phyloP scores from a whole-genome alignment of 2,888 invertebrate species.

The Caradrina clavipalpis region DNA sequence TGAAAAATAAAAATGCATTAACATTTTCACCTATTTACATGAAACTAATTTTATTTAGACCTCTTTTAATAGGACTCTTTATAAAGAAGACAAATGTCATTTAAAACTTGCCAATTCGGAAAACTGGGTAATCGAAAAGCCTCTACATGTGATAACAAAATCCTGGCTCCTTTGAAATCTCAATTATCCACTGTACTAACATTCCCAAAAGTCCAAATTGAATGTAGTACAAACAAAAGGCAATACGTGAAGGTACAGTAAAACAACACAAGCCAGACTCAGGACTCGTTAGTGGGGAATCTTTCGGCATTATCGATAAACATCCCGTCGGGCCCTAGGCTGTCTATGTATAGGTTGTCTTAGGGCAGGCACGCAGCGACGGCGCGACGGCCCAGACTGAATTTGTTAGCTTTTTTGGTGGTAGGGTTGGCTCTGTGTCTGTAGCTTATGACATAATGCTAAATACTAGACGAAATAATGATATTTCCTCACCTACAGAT shows the following conservation, averaged over 20 bases:
- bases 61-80: too few species aligned
- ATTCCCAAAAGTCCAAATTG: slow-evolving; percentile 39
- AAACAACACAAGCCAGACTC: slow-evolving; percentile 64
- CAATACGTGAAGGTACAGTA: slow-evolving; percentile 42
- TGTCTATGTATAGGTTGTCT: slow-evolving; percentile 86
- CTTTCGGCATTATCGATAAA: slow-evolving; percentile 74
- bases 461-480: neutral
- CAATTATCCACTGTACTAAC: neutral
- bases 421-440: slow-evolving; percentile 76
- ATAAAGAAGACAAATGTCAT: too few species aligned
- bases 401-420: slow-evolving; percentile 80
- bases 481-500: too few species aligned
- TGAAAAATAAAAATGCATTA: too few species aligned
- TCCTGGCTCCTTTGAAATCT: too few species aligned
- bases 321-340: slow-evolving; percentile 82
- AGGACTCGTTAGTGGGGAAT: slow-evolving; percentile 69
- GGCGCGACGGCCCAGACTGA: slow-evolving; percentile 74
- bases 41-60: too few species aligned
- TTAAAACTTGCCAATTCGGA: too few species aligned
- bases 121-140: too few species aligned
- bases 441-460: neutral
- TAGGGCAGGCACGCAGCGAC: slow-evolving; percentile 87
- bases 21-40: too few species aligned
- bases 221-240: slow-evolving; percentile 47
- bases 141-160: too few species aligned